Evolutionary conservation across 2,888 invertebrate species (phyloP), one percentile per base, ranked within the genome.

Genomic region (Osmoderma eremita): DNA sequence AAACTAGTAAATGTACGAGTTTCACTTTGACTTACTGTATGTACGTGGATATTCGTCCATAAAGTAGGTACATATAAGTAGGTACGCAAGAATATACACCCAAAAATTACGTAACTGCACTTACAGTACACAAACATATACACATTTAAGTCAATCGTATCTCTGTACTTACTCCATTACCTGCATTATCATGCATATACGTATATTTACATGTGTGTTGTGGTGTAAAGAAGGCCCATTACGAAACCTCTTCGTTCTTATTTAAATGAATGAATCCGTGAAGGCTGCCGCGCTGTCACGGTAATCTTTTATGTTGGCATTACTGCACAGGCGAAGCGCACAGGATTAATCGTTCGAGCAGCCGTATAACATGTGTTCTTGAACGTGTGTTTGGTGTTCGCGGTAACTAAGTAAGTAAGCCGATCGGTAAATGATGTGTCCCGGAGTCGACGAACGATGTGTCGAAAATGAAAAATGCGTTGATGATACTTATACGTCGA

Each of bases 251-350:
- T 45, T 45, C 45, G 58, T 61, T 61, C 58, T 48, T 61, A 61
- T 61, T 61, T 61, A 61, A 61, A 61, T 61, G 58, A 61, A 61
- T 61, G 58, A 61, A 61, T 45, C 45, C 45, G 18, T 30, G 58
- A 61, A 61, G 58, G 58, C 30, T 58, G 24, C 30, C 30, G 30
- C 30, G 42, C 45, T 15, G 45, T 61, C 45, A 61, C 15, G 48
- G 58, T 36, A 61, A 61, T 61, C 58, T 41, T 61, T 61, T 61
- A 30, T 30, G 45, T 61, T 36, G 58, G 58, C 38, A 36, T 61
- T 45, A 18, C 45, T 30, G 15, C 45, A 61, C 45, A n/a, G 30
- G n/a, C 17, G 12, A 24, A 45, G 36, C 45, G n/a, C 45, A 61
- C 30, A 30, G 30, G 45, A 61, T 61, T 61, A 48, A 61, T 61